Evolutionary conservation across 2,113 vertebrate genomes (phyloP), one percentile per base, ranked within the genome.

Genomic region (Cyanoderma ruficeps): DNA sequence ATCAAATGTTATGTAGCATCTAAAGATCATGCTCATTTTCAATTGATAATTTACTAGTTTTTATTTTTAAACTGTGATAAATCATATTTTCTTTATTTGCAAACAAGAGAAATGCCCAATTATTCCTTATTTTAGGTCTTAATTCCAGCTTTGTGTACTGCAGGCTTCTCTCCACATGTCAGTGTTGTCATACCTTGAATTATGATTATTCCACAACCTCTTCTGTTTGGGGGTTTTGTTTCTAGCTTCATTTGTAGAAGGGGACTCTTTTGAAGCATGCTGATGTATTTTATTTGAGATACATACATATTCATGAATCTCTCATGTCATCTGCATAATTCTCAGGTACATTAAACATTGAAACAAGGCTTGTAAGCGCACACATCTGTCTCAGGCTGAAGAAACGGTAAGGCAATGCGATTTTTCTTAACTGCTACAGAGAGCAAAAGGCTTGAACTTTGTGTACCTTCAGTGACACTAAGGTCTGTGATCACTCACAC

Each of bases 261-360:
- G 9, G 11, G 33, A 57, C 44, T 71, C 80, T 63, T 79, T 68
- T 60, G 75, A 94, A 90, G 61, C 53, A 52, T 31, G 67, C 83
- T 86, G 83, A 44, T 91, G 9, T 91, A n/a, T 95, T 87, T 95
- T 91, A 59, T 87, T 89, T 47, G 59, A 85, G 79, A 49, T 25
- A 18, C 37, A 78, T 96, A 28, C 52, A 60, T 90, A 93, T 91
- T 95, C 49, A 87, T 93, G 57, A 80, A 30, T 64, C 52, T 76
- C 33, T 87, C 59, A 10, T 63, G 41, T 70, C 8, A 12, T 91
- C 87, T 93, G 63, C 90, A 71, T 96, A 85, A 89, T 90, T 91
- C 75, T 91, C 46, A 65, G 53, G 65, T 94, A 53, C 85, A 83
- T 94, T 82, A 91, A 94, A 93, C 74, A 68, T 12, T 68, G 72